Evolutionary conservation across 1,140 invertebrate species (phyloP).

Genomic region (Drosophila bipectinata): DNA sequence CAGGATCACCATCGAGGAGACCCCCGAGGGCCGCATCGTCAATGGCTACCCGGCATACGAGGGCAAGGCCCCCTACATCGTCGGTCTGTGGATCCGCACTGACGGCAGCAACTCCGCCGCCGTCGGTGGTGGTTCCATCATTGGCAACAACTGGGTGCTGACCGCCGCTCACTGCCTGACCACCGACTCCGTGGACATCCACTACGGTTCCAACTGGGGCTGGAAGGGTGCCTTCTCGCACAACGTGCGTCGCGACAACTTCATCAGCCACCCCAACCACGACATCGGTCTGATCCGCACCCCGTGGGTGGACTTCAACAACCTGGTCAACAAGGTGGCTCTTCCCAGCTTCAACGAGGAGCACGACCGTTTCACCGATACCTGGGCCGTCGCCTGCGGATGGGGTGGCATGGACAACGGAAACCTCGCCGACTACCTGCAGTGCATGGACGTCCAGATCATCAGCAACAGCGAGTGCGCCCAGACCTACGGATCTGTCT

Average conservation of each 20-base stretch:
- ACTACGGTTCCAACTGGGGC: constrained; percentile 66
- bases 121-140: constrained; percentile 47
- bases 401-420: constrained; percentile 50
- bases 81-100: constrained; percentile 64
- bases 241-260: constrained; percentile 46
- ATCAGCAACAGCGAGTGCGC: constrained; percentile 31
- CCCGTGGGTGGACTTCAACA: constrained; percentile 37
- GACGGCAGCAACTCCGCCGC: constrained; percentile 19
- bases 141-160: constrained; percentile 55
- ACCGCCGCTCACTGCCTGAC: constrained; percentile 61
- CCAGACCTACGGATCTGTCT: constrained; percentile 2
- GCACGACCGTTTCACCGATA: constrained; percentile 30
- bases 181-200: constrained; percentile 54
- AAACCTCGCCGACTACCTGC: constrained; percentile 24
- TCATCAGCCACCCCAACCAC: constrained; percentile 31
- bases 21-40: constrained; percentile 40
- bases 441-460: constrained; percentile 33
- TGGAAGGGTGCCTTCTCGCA: constrained; percentile 43
- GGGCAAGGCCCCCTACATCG: constrained; percentile 85
- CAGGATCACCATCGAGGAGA: background rate
- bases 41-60: constrained; percentile 62
- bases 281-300: constrained; percentile 65
- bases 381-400: constrained; percentile 47
- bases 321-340: constrained; percentile 34
- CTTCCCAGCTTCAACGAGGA: constrained; percentile 36